Conservation (phyloP, 2,797 vertebrate species). For the Poeciliopsis presidionis region DNA sequence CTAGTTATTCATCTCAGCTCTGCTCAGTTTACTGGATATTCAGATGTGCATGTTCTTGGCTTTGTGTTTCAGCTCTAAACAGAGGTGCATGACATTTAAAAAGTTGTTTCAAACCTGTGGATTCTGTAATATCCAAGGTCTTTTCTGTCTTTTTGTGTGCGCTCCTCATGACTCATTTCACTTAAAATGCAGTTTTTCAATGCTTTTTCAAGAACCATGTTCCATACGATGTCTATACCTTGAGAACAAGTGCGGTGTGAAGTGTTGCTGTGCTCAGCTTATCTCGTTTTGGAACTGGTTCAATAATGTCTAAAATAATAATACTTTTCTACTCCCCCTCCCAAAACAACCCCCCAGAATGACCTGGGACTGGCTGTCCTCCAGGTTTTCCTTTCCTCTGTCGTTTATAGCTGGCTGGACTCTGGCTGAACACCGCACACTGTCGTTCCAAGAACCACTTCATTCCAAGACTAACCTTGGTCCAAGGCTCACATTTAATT, state of each 20-base stretch:
- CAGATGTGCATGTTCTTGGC: neutral
- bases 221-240: neutral
- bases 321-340: neutral
- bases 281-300: constrained; percentile 35
- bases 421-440: constrained; percentile 23
- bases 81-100: neutral
- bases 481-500: constrained; percentile 70
- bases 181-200: neutral
- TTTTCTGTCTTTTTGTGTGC: neutral
- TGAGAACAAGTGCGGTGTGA: constrained; percentile 21
- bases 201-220: neutral
- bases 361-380: constrained; percentile 44
- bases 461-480: constrained; percentile 50
- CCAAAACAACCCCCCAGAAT: constrained; percentile 3
- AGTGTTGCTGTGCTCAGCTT: constrained; percentile 49
- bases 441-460: constrained; percentile 57
- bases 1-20: neutral
- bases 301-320: constrained; percentile 48
- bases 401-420: constrained; percentile 40
- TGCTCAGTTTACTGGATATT: neutral
- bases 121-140: neutral
- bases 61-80: neutral
- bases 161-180: neutral
- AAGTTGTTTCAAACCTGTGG: neutral
- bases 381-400: constrained; percentile 23